Percentiles rank a stretch among this genome's conserved stretches.
phyloP scores from a whole-genome alignment of 2,113 vertebrate species.

The Tragulus kanchil region DNA sequence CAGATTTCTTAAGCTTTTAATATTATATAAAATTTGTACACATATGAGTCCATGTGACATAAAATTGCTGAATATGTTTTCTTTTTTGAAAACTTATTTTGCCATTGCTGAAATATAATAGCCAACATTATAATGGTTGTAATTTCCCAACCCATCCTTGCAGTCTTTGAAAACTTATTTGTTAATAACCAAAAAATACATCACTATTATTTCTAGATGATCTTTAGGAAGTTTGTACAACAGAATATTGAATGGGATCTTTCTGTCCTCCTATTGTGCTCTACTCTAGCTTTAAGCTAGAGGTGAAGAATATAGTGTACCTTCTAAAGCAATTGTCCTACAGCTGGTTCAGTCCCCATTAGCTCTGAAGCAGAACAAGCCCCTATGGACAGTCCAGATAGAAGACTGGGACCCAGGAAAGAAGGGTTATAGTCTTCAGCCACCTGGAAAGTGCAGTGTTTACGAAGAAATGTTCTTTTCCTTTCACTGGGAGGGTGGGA shows the following conservation, averaged over 20 bases:
- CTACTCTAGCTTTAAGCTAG: not conserved
- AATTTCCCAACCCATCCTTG: not conserved
- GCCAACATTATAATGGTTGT: not conserved
- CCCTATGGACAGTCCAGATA: not conserved
- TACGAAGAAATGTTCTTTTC: not conserved
- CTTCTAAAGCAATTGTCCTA: not conserved
- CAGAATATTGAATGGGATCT: not conserved
- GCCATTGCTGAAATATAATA: conserved; percentile 26
- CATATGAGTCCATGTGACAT: not conserved
- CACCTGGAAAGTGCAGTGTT: not conserved
- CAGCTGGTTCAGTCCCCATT: not conserved
- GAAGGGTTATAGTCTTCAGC: not conserved
- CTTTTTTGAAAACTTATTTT: not conserved
- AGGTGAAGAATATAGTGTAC: not conserved
- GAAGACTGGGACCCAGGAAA: not conserved
- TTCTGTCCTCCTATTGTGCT: not conserved
- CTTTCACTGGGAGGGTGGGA: not conserved
- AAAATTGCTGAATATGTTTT: not conserved
- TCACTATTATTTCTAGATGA: not conserved
- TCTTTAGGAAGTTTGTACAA: not conserved
- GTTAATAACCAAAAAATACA: not conserved
- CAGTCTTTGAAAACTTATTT: conserved; percentile 29
- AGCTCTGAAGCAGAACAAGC: not conserved
- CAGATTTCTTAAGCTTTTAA: not conserved
- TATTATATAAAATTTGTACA: not conserved